A percentile compares a stretch with the other conserved stretches of the same genome.
Evolutionary conservation across 2,888 invertebrate species (phyloP).

Genomic region (Torymus tubicola): DNA sequence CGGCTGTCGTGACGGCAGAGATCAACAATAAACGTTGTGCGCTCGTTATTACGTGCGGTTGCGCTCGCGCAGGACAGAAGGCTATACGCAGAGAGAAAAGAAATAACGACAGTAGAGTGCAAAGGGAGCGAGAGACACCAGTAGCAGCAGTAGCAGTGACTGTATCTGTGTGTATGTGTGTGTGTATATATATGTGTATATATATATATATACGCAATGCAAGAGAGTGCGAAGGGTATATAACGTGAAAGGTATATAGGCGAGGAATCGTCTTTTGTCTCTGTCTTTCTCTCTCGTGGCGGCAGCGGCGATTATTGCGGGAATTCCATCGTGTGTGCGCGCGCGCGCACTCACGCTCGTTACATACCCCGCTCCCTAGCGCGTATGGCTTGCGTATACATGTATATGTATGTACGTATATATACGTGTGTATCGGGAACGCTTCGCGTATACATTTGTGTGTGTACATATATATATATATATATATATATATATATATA

Average conservation of each 20-base stretch:
- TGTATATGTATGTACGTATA: conserved; percentile 5
- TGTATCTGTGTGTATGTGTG: neutral
- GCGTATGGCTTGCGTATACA: conserved; percentile 6
- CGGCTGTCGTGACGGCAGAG: too few species aligned
- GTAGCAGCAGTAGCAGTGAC: too few species aligned
- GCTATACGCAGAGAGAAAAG: too few species aligned
- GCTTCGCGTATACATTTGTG: too few species aligned
- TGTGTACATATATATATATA: too few species aligned
- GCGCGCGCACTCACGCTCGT: conserved; percentile 4
- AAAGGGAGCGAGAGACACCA: too few species aligned
- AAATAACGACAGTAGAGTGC: too few species aligned
- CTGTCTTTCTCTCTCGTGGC: conserved; percentile 1
- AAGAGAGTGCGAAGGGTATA: conserved; percentile 23
- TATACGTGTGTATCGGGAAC: too few species aligned
- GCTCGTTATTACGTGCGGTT: too few species aligned
- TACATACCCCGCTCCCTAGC: conserved; percentile 35
- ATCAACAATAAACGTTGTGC: too few species aligned
- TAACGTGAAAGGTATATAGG: conserved; percentile 41
- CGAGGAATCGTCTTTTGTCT: conserved; percentile 19
- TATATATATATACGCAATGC: neutral
- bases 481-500: too few species aligned
- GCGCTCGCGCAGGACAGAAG: too few species aligned
- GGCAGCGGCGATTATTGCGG: conserved; percentile 47
- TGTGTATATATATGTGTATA: neutral
- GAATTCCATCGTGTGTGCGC: conserved; percentile 52